Conservation (phyloP, 1,140 invertebrate species). For the Meteorus sp. region DNA sequence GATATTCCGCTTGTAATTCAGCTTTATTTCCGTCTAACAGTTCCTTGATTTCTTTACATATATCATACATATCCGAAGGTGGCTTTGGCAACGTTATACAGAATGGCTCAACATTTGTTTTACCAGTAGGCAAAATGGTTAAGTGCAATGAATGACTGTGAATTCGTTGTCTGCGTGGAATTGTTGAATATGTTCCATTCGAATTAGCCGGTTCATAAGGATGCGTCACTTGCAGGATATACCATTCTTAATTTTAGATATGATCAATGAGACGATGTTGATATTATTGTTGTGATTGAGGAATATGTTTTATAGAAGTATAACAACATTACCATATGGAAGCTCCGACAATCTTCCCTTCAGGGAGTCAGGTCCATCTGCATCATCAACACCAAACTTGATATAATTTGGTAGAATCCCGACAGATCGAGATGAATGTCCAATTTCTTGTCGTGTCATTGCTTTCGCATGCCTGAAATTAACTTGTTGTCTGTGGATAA, state of each 20-base stretch:
- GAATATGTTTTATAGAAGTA: no score
- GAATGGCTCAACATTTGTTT: slow-evolving; percentile 49
- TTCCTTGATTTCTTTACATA: slow-evolving; percentile 45
- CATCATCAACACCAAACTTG: slow-evolving; percentile 34
- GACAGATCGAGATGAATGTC: slow-evolving; percentile 3
- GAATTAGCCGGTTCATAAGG: slow-evolving; percentile 58
- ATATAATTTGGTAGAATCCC: slow-evolving; percentile 18
- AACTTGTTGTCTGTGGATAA: not conserved
- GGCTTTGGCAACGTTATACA: slow-evolving; percentile 58
- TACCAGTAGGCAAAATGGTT: slow-evolving; percentile 59
- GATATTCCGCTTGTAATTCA: slow-evolving; percentile 42
- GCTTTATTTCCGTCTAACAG: slow-evolving; percentile 43
- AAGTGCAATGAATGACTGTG: slow-evolving; percentile 57
- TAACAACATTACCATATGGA: slow-evolving; percentile 46
- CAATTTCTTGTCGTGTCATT: not conserved
- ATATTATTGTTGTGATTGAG: no score
- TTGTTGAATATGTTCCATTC: slow-evolving; percentile 47
- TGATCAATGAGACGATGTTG: slow-evolving; percentile 1
- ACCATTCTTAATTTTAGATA: slow-evolving; percentile 61
- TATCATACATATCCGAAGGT: slow-evolving; percentile 43
- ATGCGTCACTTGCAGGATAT: slow-evolving; percentile 62
- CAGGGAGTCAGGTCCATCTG: slow-evolving; percentile 41
- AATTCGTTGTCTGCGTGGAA: not conserved
- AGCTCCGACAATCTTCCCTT: slow-evolving; percentile 38
- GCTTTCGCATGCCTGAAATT: not conserved